phyloP scores from a whole-genome alignment of 2,888 invertebrate genomes.

The Tinea trinotella region DNA sequence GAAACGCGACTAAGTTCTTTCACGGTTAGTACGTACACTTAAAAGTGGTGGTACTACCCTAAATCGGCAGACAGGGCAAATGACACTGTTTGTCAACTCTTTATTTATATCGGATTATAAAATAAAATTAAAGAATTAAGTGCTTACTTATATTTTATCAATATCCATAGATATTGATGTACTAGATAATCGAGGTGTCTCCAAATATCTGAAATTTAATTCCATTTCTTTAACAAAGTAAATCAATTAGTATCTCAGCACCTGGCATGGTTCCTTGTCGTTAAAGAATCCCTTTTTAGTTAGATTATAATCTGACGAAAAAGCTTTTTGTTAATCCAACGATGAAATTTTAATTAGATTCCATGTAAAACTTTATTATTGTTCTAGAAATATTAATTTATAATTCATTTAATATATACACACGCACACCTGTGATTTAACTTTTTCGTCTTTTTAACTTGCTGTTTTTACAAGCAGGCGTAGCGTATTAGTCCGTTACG shows the following conservation, averaged over 20 bases:
- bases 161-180: too few relatives aligned
- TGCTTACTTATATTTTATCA: background rate
- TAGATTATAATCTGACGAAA: conserved; percentile 9
- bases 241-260: conserved; percentile 11
- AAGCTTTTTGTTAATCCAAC: background rate
- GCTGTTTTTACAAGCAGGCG: too few relatives aligned
- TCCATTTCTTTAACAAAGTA: conserved; percentile 13
- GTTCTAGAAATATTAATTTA: background rate
- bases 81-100: too few relatives aligned
- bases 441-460: too few relatives aligned
- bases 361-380: background rate
- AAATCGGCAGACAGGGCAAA: too few relatives aligned
- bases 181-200: background rate
- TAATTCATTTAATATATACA: conserved; percentile 17
- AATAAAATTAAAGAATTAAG: background rate
- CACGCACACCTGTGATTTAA: too few relatives aligned
- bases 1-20: too few relatives aligned
- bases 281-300: background rate
- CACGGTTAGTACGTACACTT: too few relatives aligned
- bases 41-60: too few relatives aligned
- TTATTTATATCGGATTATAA: too few relatives aligned
- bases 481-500: too few relatives aligned
- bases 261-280: background rate
- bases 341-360: conserved; percentile 14
- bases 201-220: conserved; percentile 11